phyloP scores from a whole-genome alignment of 2,113 vertebrate genomes.

The Strix uralensis region DNA sequence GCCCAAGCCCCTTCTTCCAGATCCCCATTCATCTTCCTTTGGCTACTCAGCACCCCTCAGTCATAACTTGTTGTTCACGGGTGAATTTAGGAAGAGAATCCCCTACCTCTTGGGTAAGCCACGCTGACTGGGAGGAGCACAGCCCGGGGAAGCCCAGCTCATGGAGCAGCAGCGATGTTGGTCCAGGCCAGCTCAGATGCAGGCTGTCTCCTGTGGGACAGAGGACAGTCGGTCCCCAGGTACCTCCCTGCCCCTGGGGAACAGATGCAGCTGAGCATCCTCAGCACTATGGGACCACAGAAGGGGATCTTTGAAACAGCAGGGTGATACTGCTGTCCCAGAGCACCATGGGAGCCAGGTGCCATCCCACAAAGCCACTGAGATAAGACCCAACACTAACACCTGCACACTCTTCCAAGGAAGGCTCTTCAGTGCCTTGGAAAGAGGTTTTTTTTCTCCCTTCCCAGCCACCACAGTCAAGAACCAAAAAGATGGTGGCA shows the following conservation, averaged over 20 bases:
- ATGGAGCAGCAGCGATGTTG: background rate
- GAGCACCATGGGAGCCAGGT: background rate
- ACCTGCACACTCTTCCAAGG: background rate
- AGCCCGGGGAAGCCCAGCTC: background rate
- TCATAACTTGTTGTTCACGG: accelerated
- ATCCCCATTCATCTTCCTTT: background rate
- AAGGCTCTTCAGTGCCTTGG: background rate
- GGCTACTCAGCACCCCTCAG: background rate
- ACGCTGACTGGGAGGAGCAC: background rate
- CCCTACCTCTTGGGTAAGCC: background rate
- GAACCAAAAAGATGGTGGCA: background rate
- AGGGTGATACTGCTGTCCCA: background rate
- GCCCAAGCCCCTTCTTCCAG: background rate
- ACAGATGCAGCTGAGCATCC: background rate
- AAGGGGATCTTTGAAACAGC: background rate
- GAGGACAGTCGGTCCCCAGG: background rate
- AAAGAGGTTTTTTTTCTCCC: background rate
- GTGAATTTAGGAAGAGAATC: background rate
- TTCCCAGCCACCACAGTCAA: background rate
- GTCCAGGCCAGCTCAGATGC: background rate
- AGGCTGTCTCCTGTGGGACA: background rate
- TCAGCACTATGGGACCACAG: background rate
- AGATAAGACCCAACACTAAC: background rate
- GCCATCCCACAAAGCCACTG: background rate
- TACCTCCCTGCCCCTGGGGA: background rate